These are phyloP conservation scores for Parambassis ranga DNA, from an alignment of 2,797 vertebrate genomes.

Conservation along the genomic window DNA sequence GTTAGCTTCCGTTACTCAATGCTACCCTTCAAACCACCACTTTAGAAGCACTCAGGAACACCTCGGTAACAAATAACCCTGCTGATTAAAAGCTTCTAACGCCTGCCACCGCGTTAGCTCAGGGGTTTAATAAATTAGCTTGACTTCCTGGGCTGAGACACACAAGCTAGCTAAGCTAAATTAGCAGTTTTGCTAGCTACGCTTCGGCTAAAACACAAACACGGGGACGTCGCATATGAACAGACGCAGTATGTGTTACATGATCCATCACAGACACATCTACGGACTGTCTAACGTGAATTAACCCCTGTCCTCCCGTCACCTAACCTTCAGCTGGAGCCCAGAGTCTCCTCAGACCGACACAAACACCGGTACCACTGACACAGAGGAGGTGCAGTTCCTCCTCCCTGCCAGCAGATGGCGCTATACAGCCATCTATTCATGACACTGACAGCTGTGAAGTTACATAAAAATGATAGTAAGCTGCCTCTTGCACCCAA, in stretches of 20 bases:
- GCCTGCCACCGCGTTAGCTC: not conserved
- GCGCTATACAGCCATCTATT: not conserved
- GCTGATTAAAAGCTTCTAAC: not conserved
- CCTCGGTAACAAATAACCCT: not conserved
- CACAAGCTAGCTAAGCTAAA: slow-evolving; percentile 4
- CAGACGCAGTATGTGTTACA: too few species aligned
- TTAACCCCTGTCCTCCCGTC: not conserved
- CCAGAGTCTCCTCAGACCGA: not conserved
- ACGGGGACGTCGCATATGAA: too few species aligned
- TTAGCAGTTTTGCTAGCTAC: slow-evolving; percentile 13
- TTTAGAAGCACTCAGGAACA: too few species aligned
- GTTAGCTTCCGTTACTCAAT: slow-evolving; percentile 2
- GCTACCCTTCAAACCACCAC: not conserved
- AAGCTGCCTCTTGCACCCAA: too few species aligned
- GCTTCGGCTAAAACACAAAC: not conserved
- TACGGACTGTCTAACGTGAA: not conserved
- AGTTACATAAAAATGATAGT: too few species aligned
- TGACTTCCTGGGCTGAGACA: not conserved
- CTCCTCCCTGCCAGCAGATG: slow-evolving; percentile 13
- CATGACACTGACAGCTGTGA: too few species aligned
- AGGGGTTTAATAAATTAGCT: not conserved
- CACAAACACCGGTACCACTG: not conserved
- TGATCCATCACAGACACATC: too few species aligned
- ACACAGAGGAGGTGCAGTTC: rapidly evolving
- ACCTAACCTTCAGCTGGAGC: not conserved